Percentiles rank a stretch among this genome's conserved stretches.
These are phyloP conservation scores for Saxicola maurus DNA, from an alignment of 2,797 vertebrate genomes.

Conservation along the genomic window DNA sequence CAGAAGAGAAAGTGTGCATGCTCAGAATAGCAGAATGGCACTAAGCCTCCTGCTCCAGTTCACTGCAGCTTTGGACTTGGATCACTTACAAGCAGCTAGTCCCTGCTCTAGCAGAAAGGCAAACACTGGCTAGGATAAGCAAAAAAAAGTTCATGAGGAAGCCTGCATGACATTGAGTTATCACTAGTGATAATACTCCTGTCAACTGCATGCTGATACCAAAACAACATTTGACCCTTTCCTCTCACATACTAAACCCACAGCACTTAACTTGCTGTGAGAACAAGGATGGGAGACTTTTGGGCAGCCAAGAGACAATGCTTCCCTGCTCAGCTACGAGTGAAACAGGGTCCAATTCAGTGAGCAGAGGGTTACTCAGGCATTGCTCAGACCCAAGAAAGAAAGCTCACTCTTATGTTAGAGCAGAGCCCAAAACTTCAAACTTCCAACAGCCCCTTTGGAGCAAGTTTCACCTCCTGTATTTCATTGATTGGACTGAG, in stretches of 20 bases:
- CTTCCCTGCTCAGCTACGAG: background rate
- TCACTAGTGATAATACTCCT: background rate
- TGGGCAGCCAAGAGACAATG: background rate
- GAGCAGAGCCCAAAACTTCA: background rate
- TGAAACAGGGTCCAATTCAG: too few relatives aligned
- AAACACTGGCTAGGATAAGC: background rate
- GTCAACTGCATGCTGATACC: background rate
- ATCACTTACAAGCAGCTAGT: background rate
- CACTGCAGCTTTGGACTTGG: background rate
- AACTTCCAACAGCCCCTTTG: fast-evolving
- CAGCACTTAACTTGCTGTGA: too few relatives aligned
- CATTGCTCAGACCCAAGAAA: background rate
- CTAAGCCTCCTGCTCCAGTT: background rate
- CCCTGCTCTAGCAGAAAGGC: background rate
- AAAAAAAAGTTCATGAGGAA: background rate
- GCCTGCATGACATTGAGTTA: background rate
- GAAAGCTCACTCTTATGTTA: fast-evolving
- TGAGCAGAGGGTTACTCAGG: background rate
- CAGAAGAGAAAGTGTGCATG: background rate
- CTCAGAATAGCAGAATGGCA: background rate
- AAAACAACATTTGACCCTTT: background rate
- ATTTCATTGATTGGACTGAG: background rate
- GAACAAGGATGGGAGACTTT: too few relatives aligned
- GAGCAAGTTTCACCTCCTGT: background rate
- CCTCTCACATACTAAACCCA: background rate